Percentiles rank a stretch among this genome's conserved stretches.
These are phyloP conservation scores for Mastigias papua DNA, from an alignment of 30 jellyfish, hydroid and myxozoan species.

Conservation along the genomic window DNA sequence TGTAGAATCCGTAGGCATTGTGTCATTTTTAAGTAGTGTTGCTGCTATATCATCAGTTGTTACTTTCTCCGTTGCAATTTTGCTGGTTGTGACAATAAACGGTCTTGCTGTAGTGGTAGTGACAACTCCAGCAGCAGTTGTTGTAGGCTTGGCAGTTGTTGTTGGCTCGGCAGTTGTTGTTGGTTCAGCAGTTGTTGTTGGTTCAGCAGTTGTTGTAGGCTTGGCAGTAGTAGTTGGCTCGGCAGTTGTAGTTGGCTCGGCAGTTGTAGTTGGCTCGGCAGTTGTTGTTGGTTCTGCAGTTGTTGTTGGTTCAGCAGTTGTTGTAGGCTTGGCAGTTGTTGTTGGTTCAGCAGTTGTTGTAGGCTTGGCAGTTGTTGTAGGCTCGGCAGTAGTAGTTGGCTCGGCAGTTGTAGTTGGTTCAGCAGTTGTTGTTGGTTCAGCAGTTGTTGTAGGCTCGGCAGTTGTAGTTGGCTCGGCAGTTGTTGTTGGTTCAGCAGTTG, in stretches of 20 bases:
- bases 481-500: background rate
- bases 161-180: background rate
- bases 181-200: background rate
- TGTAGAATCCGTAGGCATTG: constrained; percentile 10
- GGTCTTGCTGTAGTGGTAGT: constrained; percentile 6
- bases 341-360: background rate
- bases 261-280: constrained; percentile 4
- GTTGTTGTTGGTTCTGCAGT: constrained; percentile 22
- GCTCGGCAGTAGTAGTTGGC: too few species aligned
- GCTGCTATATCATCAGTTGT: constrained; percentile 32
- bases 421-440: constrained; percentile 12
- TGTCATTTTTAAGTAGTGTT: background rate
- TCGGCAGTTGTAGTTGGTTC: background rate
- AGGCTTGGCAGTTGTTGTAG: background rate
- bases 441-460: background rate
- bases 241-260: constrained; percentile 6
- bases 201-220: background rate
- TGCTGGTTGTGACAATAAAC: constrained; percentile 13
- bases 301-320: constrained; percentile 38
- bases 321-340: constrained; percentile 14
- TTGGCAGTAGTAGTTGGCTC: background rate
- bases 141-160: background rate
- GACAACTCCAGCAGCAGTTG: background rate
- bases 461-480: background rate
- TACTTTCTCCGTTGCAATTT: constrained; percentile 33